Percentiles rank a stretch among this genome's conserved stretches.
phyloP scores from a whole-genome alignment of 2,888 invertebrate genomes.

The Platycnemis pennipes region DNA sequence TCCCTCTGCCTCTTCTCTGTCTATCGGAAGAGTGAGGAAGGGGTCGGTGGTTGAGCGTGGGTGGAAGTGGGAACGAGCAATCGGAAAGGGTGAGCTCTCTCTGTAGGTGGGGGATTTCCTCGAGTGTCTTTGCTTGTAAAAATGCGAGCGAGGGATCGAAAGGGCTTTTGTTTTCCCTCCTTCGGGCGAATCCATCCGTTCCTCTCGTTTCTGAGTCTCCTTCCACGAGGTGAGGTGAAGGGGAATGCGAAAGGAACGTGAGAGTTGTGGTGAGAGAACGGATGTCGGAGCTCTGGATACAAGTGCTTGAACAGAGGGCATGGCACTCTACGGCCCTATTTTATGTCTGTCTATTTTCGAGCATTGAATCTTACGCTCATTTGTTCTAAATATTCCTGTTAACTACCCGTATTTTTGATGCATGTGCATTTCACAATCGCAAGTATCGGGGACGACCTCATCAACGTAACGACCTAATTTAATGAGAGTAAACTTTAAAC shows the following conservation, averaged over 20 bases:
- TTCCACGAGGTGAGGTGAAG: not conserved
- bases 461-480: no score
- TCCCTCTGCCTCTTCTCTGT: not conserved
- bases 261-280: no score
- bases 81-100: not conserved
- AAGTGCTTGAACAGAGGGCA: no score
- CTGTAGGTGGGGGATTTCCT: conserved; percentile 13
- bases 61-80: not conserved
- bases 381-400: no score
- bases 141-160: not conserved
- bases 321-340: no score
- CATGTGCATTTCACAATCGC: no score
- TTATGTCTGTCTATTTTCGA: no score
- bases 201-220: not conserved
- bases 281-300: no score
- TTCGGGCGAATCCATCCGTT: not conserved
- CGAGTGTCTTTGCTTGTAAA: conserved; percentile 55
- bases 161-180: not conserved
- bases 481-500: no score
- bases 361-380: no score
- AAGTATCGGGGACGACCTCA: no score
- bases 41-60: not conserved
- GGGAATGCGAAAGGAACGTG: not conserved
- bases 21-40: not conserved
- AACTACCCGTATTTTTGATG: no score